Evolutionary conservation across 2,113 vertebrate species (phyloP), one percentile per base, ranked within the genome.

Genomic region (Pithys albifrons): DNA sequence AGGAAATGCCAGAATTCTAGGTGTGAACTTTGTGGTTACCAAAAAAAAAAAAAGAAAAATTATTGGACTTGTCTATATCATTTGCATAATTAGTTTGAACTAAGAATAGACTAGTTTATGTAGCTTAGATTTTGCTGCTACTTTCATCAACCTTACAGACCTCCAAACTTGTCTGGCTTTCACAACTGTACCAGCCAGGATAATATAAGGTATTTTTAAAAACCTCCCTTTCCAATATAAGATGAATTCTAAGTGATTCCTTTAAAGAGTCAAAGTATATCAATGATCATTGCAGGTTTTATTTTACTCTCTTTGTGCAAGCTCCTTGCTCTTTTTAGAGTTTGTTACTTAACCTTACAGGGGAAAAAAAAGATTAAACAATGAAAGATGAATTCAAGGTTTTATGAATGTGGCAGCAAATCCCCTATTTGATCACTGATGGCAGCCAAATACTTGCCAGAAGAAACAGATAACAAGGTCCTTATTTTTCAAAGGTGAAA

Each of bases 1-100:
- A 96, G 83, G 69, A 96, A 86, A 92, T 85, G 58, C 86, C 94
- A 94, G 73, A 71, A 96, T 75, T 57, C 79, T 87, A 94, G 65
- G 86, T 92, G 76, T 82, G 86, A 97, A 94, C 35, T 81, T 51
- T 9, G 46, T 85, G 73, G 88, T 86, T 92, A 88, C 65, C 91
- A 74, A 94, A 88, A 91, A 85, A 71, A 22, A 33, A 59, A 61
- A 62, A 72, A 43, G 18, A 58, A 89, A 81, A 96, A 89, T 39
- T 62, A 85, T 46, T 92, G 72, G 87, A 88, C 51, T 81, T 91
- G 48, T 66, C 88, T 91, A 4, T 67, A 81, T 67, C 19, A 84
- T 92, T 91, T 94, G 73, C 73, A 87, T 95, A 94, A 93, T 84
- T 48, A 95, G n/a, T 67, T 83, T 88, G 71, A 90, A 88, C 71